Evolutionary conservation across 2,797 vertebrate genomes (phyloP).

Genomic region (Notolepis coatsorum): DNA sequence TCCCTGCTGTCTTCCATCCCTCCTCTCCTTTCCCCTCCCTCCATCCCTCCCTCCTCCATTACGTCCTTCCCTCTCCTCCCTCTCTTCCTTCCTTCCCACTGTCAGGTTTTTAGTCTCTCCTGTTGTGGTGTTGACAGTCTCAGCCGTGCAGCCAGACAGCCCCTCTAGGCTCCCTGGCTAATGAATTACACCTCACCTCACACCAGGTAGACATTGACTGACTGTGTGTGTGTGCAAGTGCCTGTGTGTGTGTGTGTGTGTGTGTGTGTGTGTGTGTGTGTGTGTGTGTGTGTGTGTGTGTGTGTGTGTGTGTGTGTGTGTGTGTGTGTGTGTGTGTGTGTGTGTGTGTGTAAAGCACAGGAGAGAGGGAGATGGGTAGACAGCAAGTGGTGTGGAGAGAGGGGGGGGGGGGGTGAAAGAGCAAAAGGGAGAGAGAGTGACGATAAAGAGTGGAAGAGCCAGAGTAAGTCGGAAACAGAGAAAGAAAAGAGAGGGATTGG

Average conservation of each 20-base stretch:
- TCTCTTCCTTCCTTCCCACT: background rate
- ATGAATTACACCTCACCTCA: slow-evolving; percentile 79
- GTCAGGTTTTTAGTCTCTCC: slow-evolving; percentile 12
- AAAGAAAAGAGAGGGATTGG: no score
- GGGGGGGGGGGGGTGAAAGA: background rate
- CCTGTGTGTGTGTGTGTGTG: background rate
- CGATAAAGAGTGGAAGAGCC: slow-evolving; percentile 8
- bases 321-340: background rate
- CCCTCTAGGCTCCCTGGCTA: slow-evolving; percentile 65
- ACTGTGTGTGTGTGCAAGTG: slow-evolving; percentile 25
- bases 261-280: no score
- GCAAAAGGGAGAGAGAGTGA: background rate
- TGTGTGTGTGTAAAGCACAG: background rate
- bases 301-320: background rate
- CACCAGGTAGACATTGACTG: slow-evolving; percentile 75
- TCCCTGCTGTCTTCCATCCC: slow-evolving; percentile 13
- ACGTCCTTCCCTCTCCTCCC: background rate
- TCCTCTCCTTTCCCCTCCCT: background rate
- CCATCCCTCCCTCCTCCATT: background rate
- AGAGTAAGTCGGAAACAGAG: no score
- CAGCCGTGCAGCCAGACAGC: slow-evolving; percentile 44
- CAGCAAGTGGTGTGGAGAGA: no score
- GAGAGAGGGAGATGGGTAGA: background rate
- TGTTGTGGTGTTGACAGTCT: slow-evolving; percentile 16
- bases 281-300: background rate